These are phyloP conservation scores for Mormoops blainvillei DNA, from an alignment of 2,113 vertebrate genomes.

Conservation along the genomic window DNA sequence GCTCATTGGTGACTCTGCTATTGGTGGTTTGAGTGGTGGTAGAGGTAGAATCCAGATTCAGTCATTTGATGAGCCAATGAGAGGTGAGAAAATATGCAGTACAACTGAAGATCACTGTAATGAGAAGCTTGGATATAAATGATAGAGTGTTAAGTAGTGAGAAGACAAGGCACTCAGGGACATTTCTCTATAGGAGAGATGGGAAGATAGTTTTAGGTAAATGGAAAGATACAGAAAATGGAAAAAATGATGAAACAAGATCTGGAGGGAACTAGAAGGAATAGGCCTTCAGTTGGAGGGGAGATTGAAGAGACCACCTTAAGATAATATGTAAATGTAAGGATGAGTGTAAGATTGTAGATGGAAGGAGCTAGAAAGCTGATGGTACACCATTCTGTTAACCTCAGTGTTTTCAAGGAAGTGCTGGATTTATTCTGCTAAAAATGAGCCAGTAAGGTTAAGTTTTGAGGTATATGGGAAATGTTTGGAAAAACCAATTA, in stretches of 20 bases:
- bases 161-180: neutral
- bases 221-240: neutral
- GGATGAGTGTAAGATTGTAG: neutral
- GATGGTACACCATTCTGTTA: neutral
- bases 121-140: neutral
- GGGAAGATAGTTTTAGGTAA: neutral
- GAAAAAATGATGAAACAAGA: neutral
- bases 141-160: neutral
- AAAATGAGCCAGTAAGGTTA: neutral
- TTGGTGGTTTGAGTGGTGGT: neutral
- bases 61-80: neutral
- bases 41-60: neutral
- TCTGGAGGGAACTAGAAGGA: neutral
- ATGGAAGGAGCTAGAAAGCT: neutral
- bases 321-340: neutral
- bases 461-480: neutral
- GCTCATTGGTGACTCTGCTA: neutral
- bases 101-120: neutral
- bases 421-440: neutral
- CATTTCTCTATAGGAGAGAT: neutral
- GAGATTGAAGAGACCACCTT: neutral
- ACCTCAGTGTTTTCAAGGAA: neutral
- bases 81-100: neutral
- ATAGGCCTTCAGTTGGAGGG: neutral
- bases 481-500: neutral